These are phyloP conservation scores for Pelodytes ibericus DNA, from an alignment of 2,797 vertebrate species.

Conservation along the genomic window DNA sequence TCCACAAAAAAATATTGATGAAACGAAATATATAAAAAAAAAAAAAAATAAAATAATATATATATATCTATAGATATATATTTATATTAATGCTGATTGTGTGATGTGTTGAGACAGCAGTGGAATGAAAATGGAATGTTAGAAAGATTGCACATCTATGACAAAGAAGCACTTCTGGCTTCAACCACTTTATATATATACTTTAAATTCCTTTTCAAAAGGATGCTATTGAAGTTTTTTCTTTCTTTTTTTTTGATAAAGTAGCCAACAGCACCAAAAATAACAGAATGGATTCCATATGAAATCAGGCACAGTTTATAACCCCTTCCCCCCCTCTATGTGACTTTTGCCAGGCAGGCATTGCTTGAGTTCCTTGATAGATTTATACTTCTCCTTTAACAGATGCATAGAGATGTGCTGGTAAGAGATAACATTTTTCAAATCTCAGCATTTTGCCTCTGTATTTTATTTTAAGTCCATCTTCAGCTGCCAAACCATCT, in stretches of 20 bases:
- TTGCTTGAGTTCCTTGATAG: slow-evolving; percentile 60
- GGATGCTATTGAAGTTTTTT: slow-evolving; percentile 76
- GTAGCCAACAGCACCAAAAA: slow-evolving; percentile 97
- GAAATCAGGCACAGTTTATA: slow-evolving; percentile 92
- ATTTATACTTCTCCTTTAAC: slow-evolving; percentile 61
- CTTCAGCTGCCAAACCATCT: slow-evolving; percentile 78
- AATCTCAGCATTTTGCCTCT: slow-evolving; percentile 71
- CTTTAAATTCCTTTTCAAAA: slow-evolving; percentile 63
- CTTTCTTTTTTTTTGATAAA: slow-evolving; percentile 80
- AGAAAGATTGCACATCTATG: slow-evolving; percentile 97
- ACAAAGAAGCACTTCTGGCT: slow-evolving; percentile 83
- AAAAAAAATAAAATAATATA: slow-evolving; percentile 67
- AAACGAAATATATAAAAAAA: slow-evolving; percentile 62
- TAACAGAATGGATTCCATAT: slow-evolving; percentile 89
- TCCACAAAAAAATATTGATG: slow-evolving; percentile 49
- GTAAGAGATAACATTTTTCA: slow-evolving; percentile 75
- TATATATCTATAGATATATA: slow-evolving; percentile 69
- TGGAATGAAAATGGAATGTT: slow-evolving; percentile 94
- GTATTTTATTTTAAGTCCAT: slow-evolving; percentile 69
- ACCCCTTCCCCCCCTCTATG: slow-evolving; percentile 57
- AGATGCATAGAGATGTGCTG: slow-evolving; percentile 84
- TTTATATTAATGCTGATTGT: slow-evolving; percentile 91
- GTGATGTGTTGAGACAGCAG: slow-evolving; percentile 79
- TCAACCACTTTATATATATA: slow-evolving; percentile 71
- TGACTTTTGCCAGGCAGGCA: slow-evolving; percentile 79